Percentiles rank a stretch among this genome's conserved stretches.
phyloP scores from a whole-genome alignment of 2,113 vertebrate species.

The Chrysemys picta region DNA sequence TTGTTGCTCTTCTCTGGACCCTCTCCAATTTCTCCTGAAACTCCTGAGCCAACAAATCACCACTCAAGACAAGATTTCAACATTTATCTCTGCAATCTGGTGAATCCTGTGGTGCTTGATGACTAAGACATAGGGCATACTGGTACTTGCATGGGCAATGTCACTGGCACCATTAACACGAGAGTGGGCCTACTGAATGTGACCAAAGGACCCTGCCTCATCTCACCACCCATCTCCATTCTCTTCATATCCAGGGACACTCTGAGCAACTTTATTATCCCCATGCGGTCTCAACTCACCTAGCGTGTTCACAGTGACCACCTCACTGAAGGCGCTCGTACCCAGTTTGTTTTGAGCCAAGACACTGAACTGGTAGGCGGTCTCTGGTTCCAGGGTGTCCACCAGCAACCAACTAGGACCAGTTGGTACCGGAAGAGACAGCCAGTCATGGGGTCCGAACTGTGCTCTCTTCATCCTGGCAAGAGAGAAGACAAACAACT shows the following conservation, averaged over 20 bases:
- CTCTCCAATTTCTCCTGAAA: not conserved
- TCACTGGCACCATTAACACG: not conserved
- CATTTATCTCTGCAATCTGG: not conserved
- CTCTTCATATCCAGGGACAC: accelerated
- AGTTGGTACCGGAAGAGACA: slow-evolving; percentile 91
- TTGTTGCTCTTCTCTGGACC: too few species aligned
- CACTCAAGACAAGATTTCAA: not conserved
- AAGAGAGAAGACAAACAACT: slow-evolving; percentile 52
- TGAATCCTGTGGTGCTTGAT: not conserved
- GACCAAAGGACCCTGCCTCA: not conserved
- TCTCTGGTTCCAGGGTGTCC: slow-evolving; percentile 94
- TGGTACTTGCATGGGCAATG: not conserved
- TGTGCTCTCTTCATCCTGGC: slow-evolving; percentile 94
- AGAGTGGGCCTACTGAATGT: accelerated
- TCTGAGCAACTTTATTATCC: not conserved
- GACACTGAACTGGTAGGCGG: slow-evolving; percentile 98
- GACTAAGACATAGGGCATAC: not conserved
- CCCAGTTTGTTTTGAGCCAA: slow-evolving; percentile 99
- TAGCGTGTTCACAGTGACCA: slow-evolving; percentile 99
- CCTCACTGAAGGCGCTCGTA: slow-evolving; percentile 98
- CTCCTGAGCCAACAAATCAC: not conserved
- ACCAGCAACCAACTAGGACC: slow-evolving; percentile 93
- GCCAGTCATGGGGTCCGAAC: slow-evolving; percentile 97
- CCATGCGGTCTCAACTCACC: slow-evolving; percentile 76
- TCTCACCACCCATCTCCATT: not conserved